A percentile compares a stretch with the other conserved stretches of the same genome.
These are phyloP conservation scores for Corynorhinus townsendii DNA, from an alignment of 2,113 vertebrate genomes.

Conservation along the genomic window DNA sequence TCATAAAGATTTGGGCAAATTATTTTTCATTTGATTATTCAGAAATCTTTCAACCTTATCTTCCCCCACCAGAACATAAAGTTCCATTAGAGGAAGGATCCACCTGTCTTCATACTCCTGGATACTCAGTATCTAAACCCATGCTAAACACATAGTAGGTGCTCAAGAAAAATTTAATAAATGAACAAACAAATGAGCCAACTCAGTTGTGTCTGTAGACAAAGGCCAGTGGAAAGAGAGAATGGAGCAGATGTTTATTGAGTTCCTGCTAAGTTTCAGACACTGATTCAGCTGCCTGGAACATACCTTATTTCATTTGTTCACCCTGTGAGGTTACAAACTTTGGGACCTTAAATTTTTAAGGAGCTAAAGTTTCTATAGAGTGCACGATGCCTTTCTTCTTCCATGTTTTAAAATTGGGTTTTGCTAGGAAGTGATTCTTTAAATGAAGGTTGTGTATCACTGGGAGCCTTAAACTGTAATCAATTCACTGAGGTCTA, in stretches of 20 bases:
- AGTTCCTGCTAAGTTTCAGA: neutral
- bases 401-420: neutral
- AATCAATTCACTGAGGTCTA: neutral
- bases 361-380: neutral
- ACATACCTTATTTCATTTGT: neutral
- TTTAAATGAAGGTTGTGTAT: neutral
- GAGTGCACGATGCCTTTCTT: neutral
- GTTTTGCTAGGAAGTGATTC: neutral
- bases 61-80: neutral
- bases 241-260: neutral
- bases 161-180: neutral
- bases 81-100: neutral
- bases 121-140: neutral
- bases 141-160: neutral
- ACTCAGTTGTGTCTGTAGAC: neutral
- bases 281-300: neutral
- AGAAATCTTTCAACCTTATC: neutral
- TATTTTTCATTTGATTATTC: neutral
- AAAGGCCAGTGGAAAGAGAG: neutral
- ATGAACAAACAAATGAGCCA: neutral
- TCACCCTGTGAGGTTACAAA: neutral
- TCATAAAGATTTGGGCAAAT: neutral
- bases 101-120: neutral
- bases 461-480: neutral
- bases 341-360: neutral